These are phyloP conservation scores for Erynnis tages DNA, from an alignment of 2,888 invertebrate species.

Conservation along the genomic window DNA sequence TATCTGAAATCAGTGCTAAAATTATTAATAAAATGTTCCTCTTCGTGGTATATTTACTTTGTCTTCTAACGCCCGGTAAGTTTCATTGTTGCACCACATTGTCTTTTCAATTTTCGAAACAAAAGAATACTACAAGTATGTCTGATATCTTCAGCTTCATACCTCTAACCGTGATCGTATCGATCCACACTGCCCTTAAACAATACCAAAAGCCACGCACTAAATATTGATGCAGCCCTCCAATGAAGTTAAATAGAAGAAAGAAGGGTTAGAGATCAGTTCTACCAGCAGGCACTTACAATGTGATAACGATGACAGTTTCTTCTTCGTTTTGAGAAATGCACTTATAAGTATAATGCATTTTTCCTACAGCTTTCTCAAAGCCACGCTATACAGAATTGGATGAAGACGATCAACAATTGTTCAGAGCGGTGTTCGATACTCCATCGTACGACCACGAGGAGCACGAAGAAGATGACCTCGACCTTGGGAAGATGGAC, in stretches of 20 bases:
- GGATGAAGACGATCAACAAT: constrained; percentile 64
- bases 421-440: constrained; percentile 67
- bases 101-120: too few species aligned
- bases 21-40: constrained; percentile 33
- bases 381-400: constrained; percentile 58
- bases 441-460: constrained; percentile 60
- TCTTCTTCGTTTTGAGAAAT: background rate
- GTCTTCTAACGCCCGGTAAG: constrained; percentile 44
- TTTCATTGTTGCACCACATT: background rate
- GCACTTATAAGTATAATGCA: background rate
- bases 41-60: constrained; percentile 37
- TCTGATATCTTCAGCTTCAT: too few species aligned
- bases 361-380: constrained; percentile 41
- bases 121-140: too few species aligned
- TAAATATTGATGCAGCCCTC: too few species aligned
- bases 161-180: too few species aligned
- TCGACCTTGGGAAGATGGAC: constrained; percentile 58
- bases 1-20: background rate
- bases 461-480: constrained; percentile 51
- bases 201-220: too few species aligned
- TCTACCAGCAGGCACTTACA: too few species aligned
- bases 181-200: too few species aligned
- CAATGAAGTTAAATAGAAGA: too few species aligned
- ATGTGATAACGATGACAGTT: too few species aligned
- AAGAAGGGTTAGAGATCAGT: too few species aligned